phyloP scores from a whole-genome alignment of 2,113 vertebrate species.

The Calypte anna region DNA sequence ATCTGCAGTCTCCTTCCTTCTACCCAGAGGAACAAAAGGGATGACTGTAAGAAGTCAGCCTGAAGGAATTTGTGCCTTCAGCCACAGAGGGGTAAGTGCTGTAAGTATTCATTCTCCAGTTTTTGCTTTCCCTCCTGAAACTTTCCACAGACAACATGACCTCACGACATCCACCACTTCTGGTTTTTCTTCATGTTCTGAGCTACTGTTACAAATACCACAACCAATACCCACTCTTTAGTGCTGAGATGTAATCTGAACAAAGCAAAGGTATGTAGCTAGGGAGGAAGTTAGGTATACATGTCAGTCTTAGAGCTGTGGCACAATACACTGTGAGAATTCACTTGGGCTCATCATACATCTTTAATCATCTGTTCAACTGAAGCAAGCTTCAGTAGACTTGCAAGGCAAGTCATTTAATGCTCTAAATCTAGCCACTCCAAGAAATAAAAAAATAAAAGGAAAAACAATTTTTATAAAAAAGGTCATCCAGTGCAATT shows the following conservation, averaged over 20 bases:
- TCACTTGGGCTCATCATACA: not conserved
- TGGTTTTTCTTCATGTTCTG: not conserved
- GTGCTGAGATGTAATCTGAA: not conserved
- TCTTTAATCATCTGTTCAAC: not conserved
- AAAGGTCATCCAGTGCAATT: not conserved
- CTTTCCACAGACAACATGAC: not conserved
- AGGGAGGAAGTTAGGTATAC: not conserved
- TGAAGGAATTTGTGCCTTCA: not conserved
- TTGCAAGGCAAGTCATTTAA: not conserved
- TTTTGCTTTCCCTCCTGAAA: not conserved
- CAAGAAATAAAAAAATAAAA: not conserved
- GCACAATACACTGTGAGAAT: not conserved
- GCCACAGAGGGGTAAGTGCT: not conserved
- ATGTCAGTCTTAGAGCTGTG: not conserved
- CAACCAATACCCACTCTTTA: not conserved
- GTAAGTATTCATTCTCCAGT: not conserved
- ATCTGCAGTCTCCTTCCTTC: not conserved
- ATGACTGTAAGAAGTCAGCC: not conserved
- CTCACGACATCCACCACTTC: not conserved
- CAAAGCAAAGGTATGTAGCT: not conserved
- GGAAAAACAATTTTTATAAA: not conserved
- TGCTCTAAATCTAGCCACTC: not conserved
- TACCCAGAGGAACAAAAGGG: not conserved
- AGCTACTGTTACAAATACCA: not conserved
- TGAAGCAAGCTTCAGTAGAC: not conserved